Evolutionary conservation across 2,797 vertebrate genomes (phyloP).

Genomic region (Catostomus latipinnis): DNA sequence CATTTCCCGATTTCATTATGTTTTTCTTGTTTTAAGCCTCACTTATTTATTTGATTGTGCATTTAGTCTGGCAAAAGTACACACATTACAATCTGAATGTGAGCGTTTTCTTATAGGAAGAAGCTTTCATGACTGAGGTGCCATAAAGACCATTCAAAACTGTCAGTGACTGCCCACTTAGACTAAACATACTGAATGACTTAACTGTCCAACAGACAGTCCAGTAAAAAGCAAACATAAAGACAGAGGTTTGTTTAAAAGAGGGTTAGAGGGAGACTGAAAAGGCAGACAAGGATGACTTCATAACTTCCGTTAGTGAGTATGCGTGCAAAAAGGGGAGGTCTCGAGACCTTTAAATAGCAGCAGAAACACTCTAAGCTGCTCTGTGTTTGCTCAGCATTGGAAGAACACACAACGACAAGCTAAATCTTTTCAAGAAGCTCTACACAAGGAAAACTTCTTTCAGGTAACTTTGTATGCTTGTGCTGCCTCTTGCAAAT

Average conservation of each 20-base stretch:
- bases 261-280: constrained; percentile 20
- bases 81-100: background rate
- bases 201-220: background rate
- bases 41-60: too few species aligned
- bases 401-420: constrained; percentile 5
- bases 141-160: constrained; percentile 13
- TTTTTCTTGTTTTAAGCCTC: too few species aligned
- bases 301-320: constrained; percentile 62
- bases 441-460: constrained; percentile 8
- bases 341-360: constrained; percentile 68
- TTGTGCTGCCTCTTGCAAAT: background rate
- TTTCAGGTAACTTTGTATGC: constrained; percentile 33
- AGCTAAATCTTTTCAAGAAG: constrained; percentile 12
- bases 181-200: constrained; percentile 26
- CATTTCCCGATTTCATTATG: too few species aligned
- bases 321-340: constrained; percentile 40
- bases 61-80: background rate
- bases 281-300: constrained; percentile 62
- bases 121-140: background rate
- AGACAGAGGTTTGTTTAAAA: constrained; percentile 29
- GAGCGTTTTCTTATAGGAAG: background rate
- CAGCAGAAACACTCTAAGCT: constrained; percentile 25
- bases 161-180: background rate
- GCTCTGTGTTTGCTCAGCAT: constrained; percentile 31
- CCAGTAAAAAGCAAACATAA: background rate